These are phyloP conservation scores for Eudyptes chrysolophus DNA, from an alignment of 2,113 vertebrate species.

Conservation along the genomic window DNA sequence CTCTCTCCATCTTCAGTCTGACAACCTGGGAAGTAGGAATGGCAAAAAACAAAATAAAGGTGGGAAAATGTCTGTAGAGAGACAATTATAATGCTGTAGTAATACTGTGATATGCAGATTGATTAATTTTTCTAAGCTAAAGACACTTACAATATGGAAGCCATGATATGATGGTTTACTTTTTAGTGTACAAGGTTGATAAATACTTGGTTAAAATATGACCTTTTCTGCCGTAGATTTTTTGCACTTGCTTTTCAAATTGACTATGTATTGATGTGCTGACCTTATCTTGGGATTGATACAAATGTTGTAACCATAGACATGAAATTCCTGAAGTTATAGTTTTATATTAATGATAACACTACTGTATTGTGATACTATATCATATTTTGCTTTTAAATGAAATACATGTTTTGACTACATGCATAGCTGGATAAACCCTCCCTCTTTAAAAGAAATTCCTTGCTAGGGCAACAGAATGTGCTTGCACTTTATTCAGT, in stretches of 20 bases:
- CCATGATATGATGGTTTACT: background rate
- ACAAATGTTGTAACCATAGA: background rate
- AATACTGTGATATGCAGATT: background rate
- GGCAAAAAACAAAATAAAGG: background rate
- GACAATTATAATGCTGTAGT: background rate
- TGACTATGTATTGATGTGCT: background rate
- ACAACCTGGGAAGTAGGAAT: background rate
- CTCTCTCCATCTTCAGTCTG: background rate
- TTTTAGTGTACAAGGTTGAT: background rate
- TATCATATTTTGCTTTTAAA: background rate
- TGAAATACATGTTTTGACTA: background rate
- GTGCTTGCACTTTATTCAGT: background rate
- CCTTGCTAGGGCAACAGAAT: background rate
- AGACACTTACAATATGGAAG: background rate
- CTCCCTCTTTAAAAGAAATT: background rate
- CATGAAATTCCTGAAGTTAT: background rate
- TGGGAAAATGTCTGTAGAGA: background rate
- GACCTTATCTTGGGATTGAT: background rate
- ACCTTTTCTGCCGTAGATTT: background rate
- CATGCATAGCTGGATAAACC: background rate
- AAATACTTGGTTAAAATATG: background rate
- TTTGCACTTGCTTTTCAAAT: background rate
- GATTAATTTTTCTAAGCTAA: background rate
- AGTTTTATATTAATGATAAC: background rate
- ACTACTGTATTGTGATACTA: background rate